Conservation (phyloP, 2,113 vertebrate genomes). For the Dicerorhinus sumatrensis region DNA sequence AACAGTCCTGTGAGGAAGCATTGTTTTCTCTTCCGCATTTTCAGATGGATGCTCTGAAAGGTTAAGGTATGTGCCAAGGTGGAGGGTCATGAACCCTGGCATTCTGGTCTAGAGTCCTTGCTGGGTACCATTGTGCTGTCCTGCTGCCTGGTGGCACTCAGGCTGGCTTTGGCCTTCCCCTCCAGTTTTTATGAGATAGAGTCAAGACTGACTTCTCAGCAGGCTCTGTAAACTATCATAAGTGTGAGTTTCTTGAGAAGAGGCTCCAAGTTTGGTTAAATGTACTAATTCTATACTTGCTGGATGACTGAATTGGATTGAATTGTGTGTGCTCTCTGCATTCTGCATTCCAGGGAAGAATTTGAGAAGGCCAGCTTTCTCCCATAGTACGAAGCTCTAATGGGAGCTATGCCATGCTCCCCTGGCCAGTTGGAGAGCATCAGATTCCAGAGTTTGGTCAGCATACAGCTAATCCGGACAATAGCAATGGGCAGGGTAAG, state of each 20-base stretch:
- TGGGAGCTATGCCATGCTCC: background rate
- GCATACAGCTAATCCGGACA: background rate
- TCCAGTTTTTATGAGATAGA: background rate
- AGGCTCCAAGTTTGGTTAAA: conserved; percentile 28
- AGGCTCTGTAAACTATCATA: background rate
- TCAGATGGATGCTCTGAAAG: background rate
- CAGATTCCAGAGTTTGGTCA: background rate
- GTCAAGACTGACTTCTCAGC: background rate
- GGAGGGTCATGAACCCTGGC: background rate
- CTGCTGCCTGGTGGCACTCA: background rate
- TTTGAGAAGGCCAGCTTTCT: background rate
- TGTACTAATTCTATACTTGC: background rate
- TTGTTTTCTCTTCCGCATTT: background rate
- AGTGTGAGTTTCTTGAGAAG: background rate
- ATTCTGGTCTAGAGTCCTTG: background rate
- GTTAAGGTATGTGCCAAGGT: background rate
- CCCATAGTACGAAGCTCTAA: too few relatives aligned
- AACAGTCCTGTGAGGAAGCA: background rate
- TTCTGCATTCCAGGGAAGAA: background rate
- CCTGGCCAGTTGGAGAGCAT: background rate
- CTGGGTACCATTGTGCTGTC: background rate
- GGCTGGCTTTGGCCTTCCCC: background rate
- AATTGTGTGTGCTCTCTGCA: background rate
- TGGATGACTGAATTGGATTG: background rate
- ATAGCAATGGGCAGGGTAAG: background rate